phyloP scores from a whole-genome alignment of 2,113 vertebrate genomes.

The Dryoscopus gambensis region DNA sequence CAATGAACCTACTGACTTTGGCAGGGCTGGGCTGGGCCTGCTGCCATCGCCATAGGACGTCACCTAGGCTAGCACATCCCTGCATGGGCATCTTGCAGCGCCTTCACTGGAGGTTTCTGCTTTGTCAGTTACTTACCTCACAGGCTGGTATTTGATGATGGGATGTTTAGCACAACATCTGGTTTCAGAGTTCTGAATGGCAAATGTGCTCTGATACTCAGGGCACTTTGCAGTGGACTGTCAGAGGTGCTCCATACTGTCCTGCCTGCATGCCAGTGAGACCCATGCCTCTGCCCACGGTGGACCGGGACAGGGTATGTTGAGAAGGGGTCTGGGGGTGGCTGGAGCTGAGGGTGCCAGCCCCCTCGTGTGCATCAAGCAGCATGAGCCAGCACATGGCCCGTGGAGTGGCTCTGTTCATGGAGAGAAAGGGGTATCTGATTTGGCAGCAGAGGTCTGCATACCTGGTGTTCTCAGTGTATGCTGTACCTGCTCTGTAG shows the following conservation, averaged over 20 bases:
- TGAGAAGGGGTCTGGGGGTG: background rate
- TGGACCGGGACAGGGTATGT: no score
- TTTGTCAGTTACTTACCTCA: background rate
- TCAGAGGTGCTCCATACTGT: rapidly evolving
- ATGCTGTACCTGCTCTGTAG: background rate
- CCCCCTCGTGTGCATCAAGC: background rate
- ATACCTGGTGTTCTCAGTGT: background rate
- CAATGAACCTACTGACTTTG: background rate
- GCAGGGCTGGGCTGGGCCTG: background rate
- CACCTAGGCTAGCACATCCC: background rate
- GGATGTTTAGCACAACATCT: background rate
- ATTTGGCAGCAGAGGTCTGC: rapidly evolving
- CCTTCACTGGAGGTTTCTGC: background rate
- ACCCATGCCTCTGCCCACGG: rapidly evolving
- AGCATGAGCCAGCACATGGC: background rate
- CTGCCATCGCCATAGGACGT: background rate
- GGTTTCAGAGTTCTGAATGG: background rate
- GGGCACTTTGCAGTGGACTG: rapidly evolving
- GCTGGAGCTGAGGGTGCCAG: background rate
- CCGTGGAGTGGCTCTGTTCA: rapidly evolving
- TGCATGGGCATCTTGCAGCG: rapidly evolving
- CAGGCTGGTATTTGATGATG: rapidly evolving
- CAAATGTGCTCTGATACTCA: background rate
- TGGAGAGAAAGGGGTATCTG: rapidly evolving
- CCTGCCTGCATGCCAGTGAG: background rate